A percentile compares a stretch with the other conserved stretches of the same genome.
phyloP scores from a whole-genome alignment of 2,113 vertebrate species.

The Azemiops feae region DNA sequence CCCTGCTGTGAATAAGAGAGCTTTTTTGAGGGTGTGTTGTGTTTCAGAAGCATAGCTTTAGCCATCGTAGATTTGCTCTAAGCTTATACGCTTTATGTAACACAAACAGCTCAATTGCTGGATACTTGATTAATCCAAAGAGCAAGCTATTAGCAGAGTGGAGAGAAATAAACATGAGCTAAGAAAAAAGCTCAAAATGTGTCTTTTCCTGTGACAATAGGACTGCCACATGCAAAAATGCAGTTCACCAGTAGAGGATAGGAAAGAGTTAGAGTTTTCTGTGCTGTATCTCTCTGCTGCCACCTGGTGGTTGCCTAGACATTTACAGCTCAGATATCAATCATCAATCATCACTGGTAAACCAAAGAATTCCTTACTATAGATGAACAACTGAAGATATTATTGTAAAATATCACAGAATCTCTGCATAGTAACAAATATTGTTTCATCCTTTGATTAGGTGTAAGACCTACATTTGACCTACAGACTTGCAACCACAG shows the following conservation, averaged over 20 bases:
- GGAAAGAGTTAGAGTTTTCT: background rate
- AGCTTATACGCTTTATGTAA: slow-evolving; percentile 37
- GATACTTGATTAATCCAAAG: slow-evolving; percentile 60
- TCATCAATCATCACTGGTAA: background rate
- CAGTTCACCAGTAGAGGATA: background rate
- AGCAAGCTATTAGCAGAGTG: slow-evolving; percentile 48
- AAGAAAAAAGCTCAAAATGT: slow-evolving; percentile 39
- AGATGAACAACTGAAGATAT: background rate
- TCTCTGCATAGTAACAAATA: background rate
- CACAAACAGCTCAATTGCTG: slow-evolving; percentile 48
- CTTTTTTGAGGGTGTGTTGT: slow-evolving; percentile 33
- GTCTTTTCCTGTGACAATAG: slow-evolving; percentile 42
- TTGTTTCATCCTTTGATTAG: background rate
- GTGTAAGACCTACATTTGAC: background rate
- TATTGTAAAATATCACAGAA: background rate
- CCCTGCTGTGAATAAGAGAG: slow-evolving; percentile 25
- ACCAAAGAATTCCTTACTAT: background rate
- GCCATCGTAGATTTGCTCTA: slow-evolving; percentile 50
- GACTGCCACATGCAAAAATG: background rate
- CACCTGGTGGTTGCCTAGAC: background rate
- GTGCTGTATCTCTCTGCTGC: background rate
- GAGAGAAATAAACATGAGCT: slow-evolving; percentile 47
- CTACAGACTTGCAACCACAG: background rate
- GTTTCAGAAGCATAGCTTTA: slow-evolving; percentile 31
- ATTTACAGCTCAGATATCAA: background rate